Percentiles rank a stretch among this genome's conserved stretches.
phyloP scores from a whole-genome alignment of 2,113 vertebrate genomes.

The Mirounga angustirostris region DNA sequence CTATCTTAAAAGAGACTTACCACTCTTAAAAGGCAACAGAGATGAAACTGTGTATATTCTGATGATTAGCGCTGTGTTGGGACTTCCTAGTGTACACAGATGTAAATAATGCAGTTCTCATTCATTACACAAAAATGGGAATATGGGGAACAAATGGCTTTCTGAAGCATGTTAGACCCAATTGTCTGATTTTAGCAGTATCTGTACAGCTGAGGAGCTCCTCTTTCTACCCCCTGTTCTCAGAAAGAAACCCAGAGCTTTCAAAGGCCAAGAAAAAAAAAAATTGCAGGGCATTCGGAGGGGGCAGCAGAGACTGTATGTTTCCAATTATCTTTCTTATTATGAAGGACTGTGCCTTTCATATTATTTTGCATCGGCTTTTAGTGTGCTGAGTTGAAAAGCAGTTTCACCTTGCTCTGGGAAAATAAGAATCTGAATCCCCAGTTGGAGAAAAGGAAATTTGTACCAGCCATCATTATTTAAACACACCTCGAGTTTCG shows the following conservation, averaged over 20 bases:
- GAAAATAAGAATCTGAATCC: conserved; percentile 57
- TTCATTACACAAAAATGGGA: conserved; percentile 31
- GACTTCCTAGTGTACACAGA: background rate
- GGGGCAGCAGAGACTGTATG: background rate
- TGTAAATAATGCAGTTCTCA: background rate
- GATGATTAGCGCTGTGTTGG: background rate
- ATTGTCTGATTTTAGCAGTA: conserved; percentile 29
- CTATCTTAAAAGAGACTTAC: background rate
- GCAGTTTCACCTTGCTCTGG: conserved; percentile 55
- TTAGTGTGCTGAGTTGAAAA: conserved; percentile 49
- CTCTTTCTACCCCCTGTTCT: background rate
- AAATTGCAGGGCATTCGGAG: background rate
- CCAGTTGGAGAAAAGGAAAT: conserved; percentile 12
- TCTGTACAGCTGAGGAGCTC: background rate
- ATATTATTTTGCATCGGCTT: conserved; percentile 52
- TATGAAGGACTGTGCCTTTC: conserved; percentile 35
- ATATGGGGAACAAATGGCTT: background rate
- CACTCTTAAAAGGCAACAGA: background rate
- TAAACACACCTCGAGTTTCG: conserved; percentile 54
- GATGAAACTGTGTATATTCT: background rate
- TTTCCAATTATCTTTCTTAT: conserved; percentile 66
- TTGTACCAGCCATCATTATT: conserved; percentile 52
- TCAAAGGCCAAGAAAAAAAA: conserved; percentile 15
- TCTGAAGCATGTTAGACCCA: background rate
- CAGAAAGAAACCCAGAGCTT: background rate